A percentile compares a stretch with the other conserved stretches of the same genome.
These are phyloP conservation scores for Kryptolebias ocellatus DNA, from an alignment of 2,797 vertebrate species.

Conservation along the genomic window DNA sequence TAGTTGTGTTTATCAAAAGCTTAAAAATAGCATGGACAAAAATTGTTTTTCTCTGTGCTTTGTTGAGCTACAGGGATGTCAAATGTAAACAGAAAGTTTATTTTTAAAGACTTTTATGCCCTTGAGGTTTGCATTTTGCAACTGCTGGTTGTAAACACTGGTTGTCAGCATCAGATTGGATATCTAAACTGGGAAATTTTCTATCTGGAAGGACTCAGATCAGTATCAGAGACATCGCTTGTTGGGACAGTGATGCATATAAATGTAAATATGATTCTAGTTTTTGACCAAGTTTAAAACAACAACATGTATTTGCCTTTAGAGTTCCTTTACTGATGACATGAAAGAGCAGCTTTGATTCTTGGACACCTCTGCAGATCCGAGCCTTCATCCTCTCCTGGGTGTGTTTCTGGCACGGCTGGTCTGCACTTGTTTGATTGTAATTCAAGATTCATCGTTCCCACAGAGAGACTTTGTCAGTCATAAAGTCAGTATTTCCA, in stretches of 20 bases:
- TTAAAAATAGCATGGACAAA: too few relatives aligned
- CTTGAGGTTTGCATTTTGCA: background rate
- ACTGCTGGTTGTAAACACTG: background rate
- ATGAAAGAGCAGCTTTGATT: conserved; percentile 34
- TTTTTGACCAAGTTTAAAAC: too few relatives aligned
- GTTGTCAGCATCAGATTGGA: background rate
- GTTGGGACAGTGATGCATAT: too few relatives aligned
- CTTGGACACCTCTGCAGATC: background rate
- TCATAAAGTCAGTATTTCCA: background rate
- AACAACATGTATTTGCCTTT: background rate
- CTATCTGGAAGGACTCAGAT: background rate
- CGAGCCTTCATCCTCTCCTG: conserved; percentile 26
- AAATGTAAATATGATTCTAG: too few relatives aligned
- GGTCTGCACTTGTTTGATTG: conserved; percentile 56
- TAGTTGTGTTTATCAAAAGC: too few relatives aligned
- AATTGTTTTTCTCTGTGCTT: too few relatives aligned
- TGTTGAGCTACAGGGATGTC: too few relatives aligned
- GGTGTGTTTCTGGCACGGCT: conserved; percentile 51
- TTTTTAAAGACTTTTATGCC: background rate
- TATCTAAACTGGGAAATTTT: too few relatives aligned
- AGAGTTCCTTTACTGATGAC: background rate
- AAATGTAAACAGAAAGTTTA: background rate
- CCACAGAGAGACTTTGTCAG: background rate
- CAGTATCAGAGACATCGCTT: background rate
- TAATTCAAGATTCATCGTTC: conserved; percentile 1